These are phyloP conservation scores for Orthonyx spaldingii DNA, from an alignment of 2,113 vertebrate species.

Conservation along the genomic window DNA sequence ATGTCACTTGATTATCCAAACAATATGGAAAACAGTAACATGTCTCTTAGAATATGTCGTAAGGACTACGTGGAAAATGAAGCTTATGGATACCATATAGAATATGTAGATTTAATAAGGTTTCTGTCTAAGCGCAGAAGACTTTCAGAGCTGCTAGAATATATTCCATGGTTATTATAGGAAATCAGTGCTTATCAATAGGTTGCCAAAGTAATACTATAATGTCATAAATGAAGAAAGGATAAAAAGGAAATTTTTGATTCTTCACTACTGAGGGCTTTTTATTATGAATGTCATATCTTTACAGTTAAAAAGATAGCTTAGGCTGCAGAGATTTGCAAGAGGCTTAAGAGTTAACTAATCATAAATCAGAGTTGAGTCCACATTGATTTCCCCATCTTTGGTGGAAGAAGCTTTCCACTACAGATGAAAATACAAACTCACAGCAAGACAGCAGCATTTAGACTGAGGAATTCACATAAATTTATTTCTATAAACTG, in stretches of 20 bases:
- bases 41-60: not conserved
- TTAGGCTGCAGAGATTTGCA: conserved; percentile 5
- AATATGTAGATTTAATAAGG: not conserved
- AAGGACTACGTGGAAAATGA: not conserved
- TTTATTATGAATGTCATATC: not conserved
- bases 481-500: not conserved
- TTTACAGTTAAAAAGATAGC: not conserved
- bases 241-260: conserved; percentile 26
- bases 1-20: not conserved
- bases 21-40: not conserved
- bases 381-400: conserved; percentile 35
- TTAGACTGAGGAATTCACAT: not conserved
- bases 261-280: not conserved
- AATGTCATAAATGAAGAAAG: not conserved
- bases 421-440: not conserved
- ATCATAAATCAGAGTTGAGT: conserved; percentile 34
- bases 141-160: not conserved
- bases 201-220: conserved; percentile 25
- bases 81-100: not conserved
- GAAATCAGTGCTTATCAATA: not conserved
- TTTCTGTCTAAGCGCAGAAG: not conserved
- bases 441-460: not conserved
- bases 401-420: not conserved
- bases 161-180: not conserved
- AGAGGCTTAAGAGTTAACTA: conserved; percentile 21